Base-by-base conservation (phyloP, 2,113 vertebrate genomes). In the Scophthalmus maximus region DNA sequence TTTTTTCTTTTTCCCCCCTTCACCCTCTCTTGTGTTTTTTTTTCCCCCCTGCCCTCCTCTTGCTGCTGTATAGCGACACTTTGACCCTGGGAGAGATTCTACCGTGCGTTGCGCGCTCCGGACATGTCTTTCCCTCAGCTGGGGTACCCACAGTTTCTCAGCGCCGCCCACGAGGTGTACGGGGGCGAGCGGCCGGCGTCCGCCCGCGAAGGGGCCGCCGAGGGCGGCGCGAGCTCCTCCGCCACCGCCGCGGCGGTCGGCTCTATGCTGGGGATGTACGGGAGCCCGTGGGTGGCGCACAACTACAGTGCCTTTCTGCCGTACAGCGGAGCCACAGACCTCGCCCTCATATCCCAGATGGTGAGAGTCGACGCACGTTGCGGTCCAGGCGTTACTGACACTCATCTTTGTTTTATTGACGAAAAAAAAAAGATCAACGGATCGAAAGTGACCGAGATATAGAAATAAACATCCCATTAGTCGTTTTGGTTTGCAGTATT, bases 61-160 rank as follows among this genome's bases (percentile, higher is more conserved):
- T 67, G 59, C 79, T 71, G 55, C 46, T 64, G 58, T 52, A n/a
- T n/a, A n/a, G 70, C 59, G 78, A 68, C 78, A 82, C 73, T 87
- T 36, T 49, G 61, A 61, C 68, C 75, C 72, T 73, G 79, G 46
- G 79, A 77, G 78, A 88, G 87, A 89, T 86, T 82, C n/a, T 71
- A 77, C 65, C 50, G 65, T 20, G 36, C 81, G n/a, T n/a, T n/a
- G 52, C 82, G 44, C 80, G 59, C 57, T 66, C 68, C 78, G 94
- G 95, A 95, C 92, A 98, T 97, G 96, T 95, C 96, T 94, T 97
- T 97, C 88, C 94, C 96, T 87, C 96, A 97, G 93, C 94, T 97
- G 95, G 96, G 96, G 73, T 97, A 96, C 86, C 94, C 96, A 87
- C 96, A 96, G 94, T 96, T 96, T 76, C 93, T 97, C 83, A 93